These are phyloP conservation scores for Timema cristinae DNA, from an alignment of 2,888 invertebrate genomes.

Conservation along the genomic window DNA sequence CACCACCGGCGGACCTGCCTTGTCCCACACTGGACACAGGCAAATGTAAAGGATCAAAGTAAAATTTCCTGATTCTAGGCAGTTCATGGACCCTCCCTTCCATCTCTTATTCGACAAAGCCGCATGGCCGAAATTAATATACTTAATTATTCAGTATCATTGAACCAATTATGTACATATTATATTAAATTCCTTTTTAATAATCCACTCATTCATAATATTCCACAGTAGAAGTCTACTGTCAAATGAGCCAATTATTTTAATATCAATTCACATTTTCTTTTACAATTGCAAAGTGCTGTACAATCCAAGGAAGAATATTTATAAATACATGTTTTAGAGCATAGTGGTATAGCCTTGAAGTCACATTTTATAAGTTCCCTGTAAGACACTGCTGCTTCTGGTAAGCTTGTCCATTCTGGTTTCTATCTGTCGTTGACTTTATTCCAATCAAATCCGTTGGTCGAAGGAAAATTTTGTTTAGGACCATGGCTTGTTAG, in stretches of 20 bases:
- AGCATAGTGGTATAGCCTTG: background rate
- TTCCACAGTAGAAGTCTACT: background rate
- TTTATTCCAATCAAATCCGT: background rate
- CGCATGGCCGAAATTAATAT: no score
- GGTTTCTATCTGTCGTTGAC: background rate
- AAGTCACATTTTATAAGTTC: background rate
- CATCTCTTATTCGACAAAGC: background rate
- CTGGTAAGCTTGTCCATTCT: background rate
- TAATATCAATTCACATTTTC: background rate
- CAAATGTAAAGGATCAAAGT: background rate
- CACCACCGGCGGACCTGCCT: background rate
- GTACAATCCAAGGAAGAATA: constrained; percentile 6
- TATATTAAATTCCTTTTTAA: background rate
- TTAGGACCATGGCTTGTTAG: background rate
- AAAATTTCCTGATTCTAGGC: constrained; percentile 1
- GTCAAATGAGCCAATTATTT: background rate
- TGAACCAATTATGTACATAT: background rate
- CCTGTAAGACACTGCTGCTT: constrained; percentile 6
- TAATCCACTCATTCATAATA: no score
- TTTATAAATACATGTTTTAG: constrained; percentile 8
- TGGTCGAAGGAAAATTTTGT: background rate
- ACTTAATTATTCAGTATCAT: background rate
- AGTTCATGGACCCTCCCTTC: background rate
- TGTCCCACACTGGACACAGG: background rate
- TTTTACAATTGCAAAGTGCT: background rate